Evolutionary conservation across 2,113 vertebrate species (phyloP).

Genomic region (Miniopterus natalensis): DNA sequence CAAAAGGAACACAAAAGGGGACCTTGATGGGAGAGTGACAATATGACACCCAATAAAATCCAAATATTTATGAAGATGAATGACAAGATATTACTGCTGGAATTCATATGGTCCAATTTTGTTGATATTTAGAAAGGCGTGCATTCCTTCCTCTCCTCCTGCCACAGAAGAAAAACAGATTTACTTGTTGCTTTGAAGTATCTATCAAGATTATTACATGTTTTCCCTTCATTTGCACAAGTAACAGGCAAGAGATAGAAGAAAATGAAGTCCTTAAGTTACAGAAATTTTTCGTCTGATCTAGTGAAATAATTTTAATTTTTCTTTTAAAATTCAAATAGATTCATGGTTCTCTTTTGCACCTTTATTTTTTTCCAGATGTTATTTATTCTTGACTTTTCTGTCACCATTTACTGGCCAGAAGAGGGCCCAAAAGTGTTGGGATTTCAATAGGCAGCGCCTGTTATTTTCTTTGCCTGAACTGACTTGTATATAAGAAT

Average conservation of each 20-base stretch:
- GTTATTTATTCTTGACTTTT: conserved; percentile 30
- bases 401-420: background rate
- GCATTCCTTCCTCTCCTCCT: background rate
- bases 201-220: background rate
- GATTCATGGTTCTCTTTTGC: background rate
- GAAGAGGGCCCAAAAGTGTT: conserved; percentile 24
- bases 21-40: background rate
- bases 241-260: background rate
- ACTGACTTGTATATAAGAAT: conserved; percentile 41
- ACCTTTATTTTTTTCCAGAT: conserved; percentile 41
- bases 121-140: conserved; percentile 14
- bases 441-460: background rate
- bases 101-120: background rate
- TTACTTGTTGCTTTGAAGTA: conserved; percentile 24
- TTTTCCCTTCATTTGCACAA: background rate
- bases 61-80: background rate
- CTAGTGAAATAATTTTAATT: conserved; percentile 2
- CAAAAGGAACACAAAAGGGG: background rate
- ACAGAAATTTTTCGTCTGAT: background rate
- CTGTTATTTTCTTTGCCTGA: conserved; percentile 18
- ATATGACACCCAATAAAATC: background rate
- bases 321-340: conserved; percentile 36
- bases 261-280: background rate
- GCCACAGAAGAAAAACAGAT: background rate
- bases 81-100: conserved; percentile 1